Conservation (phyloP, 2,113 vertebrate genomes). For the Thunnus thynnus region DNA sequence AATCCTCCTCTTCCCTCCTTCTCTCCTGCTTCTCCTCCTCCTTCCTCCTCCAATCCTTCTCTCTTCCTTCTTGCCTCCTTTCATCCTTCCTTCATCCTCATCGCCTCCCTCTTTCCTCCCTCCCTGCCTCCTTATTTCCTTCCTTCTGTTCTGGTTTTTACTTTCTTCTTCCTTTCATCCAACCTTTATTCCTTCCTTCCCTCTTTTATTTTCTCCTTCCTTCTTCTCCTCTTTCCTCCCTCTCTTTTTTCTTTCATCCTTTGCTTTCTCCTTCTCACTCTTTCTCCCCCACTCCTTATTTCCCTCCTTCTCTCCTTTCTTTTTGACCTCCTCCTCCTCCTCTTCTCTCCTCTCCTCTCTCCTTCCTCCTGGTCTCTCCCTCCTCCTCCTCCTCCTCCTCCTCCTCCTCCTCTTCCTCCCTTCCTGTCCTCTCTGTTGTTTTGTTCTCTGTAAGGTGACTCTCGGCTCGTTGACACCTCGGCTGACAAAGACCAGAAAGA, state of each 20-base stretch:
- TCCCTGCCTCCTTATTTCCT: background rate
- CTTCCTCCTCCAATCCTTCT: background rate
- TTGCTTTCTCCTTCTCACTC: no score
- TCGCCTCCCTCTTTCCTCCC: background rate
- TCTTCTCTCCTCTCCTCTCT: background rate
- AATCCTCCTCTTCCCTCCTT: background rate
- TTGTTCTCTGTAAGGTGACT: background rate
- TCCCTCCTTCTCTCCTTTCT: no score
- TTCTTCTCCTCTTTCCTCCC: background rate
- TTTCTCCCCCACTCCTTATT: no score
- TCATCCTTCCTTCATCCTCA: background rate
- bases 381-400: no score
- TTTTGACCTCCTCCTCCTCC: background rate
- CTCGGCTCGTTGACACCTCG: constrained; percentile 41
- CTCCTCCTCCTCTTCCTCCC: background rate
- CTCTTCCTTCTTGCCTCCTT: background rate
- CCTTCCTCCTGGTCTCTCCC: background rate
- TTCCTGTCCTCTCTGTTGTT: background rate
- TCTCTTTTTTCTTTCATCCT: no score
- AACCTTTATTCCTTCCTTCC: background rate
- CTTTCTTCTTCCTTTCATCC: no score
- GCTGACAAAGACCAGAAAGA: background rate
- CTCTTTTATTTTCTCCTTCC: background rate
- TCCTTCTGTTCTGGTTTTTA: no score
- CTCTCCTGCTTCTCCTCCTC: background rate